Percentiles rank a stretch among this genome's conserved stretches.
These are phyloP conservation scores for Musca domestica DNA, from an alignment of 1,140 invertebrate genomes.

Conservation along the genomic window DNA sequence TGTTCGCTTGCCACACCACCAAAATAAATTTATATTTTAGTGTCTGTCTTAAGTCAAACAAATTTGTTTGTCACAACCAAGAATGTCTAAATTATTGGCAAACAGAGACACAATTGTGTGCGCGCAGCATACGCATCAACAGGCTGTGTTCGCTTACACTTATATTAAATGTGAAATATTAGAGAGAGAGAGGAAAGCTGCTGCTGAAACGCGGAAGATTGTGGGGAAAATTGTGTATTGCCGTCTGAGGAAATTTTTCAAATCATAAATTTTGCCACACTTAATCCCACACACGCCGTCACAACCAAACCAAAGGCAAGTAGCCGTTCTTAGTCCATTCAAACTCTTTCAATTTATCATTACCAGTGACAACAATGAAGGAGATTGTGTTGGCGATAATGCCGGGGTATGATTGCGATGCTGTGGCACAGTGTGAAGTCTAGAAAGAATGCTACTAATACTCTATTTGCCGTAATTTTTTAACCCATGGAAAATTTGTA, in stretches of 20 bases:
- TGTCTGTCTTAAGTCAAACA: constrained; percentile 10
- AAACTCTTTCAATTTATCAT: constrained; percentile 22
- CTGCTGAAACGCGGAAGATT: no score
- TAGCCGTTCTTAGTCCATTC: not conserved
- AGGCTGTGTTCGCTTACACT: not conserved
- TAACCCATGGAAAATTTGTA: no score
- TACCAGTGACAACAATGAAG: not conserved
- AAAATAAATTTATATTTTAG: no score
- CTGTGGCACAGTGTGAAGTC: not conserved
- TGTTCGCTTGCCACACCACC: no score
- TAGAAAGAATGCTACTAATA: no score
- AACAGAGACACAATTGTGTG: no score
- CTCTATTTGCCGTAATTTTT: no score
- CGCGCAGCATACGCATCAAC: not conserved
- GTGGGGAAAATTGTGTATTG: not conserved
- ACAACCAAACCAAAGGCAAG: not conserved
- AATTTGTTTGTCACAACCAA: not conserved
- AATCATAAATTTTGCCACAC: constrained; percentile 18
- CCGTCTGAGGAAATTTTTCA: not conserved
- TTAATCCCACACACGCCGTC: constrained; percentile 21
- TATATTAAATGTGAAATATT: not conserved
- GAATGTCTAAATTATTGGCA: constrained; percentile 5
- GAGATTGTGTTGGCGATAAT: not conserved
- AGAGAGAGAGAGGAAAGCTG: not conserved
- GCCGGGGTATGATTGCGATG: not conserved